Evolutionary conservation across 2,113 vertebrate species (phyloP).

Genomic region (Fregata magnificens): DNA sequence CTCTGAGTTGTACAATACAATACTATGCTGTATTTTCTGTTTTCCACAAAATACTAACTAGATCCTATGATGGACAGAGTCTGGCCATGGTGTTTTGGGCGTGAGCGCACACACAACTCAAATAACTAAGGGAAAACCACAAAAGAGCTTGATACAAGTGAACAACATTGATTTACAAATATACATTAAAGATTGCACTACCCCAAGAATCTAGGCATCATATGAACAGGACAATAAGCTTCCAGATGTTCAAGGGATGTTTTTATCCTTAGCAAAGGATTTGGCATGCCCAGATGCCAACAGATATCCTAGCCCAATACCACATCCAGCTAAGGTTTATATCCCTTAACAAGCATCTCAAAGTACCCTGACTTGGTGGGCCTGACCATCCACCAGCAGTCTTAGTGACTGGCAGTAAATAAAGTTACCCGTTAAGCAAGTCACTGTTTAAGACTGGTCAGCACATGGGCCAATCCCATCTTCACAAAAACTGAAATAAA

Average conservation of each 20-base stretch:
- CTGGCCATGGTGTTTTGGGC: not conserved
- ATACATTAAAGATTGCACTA: too few species aligned
- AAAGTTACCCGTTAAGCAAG: not conserved
- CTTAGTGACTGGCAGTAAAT: not conserved
- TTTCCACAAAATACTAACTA: not conserved
- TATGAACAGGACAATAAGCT: not conserved
- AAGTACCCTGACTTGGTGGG: accelerated
- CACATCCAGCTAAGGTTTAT: not conserved
- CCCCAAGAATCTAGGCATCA: not conserved
- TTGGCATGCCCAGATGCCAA: not conserved
- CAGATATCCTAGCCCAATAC: not conserved
- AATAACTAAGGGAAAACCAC: not conserved
- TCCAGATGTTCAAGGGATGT: not conserved
- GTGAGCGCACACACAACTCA: accelerated
- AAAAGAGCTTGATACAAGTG: not conserved
- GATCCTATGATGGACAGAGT: not conserved
- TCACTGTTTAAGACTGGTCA: not conserved
- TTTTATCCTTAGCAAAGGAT: not conserved
- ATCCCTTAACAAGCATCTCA: not conserved
- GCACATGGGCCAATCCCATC: not conserved
- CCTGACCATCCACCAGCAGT: not conserved
- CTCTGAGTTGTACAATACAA: accelerated
- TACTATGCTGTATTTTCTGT: not conserved
- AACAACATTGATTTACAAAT: not conserved
- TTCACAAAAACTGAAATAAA: not conserved